phyloP scores from a whole-genome alignment of 2,797 vertebrate species.

The Prionace glauca region DNA sequence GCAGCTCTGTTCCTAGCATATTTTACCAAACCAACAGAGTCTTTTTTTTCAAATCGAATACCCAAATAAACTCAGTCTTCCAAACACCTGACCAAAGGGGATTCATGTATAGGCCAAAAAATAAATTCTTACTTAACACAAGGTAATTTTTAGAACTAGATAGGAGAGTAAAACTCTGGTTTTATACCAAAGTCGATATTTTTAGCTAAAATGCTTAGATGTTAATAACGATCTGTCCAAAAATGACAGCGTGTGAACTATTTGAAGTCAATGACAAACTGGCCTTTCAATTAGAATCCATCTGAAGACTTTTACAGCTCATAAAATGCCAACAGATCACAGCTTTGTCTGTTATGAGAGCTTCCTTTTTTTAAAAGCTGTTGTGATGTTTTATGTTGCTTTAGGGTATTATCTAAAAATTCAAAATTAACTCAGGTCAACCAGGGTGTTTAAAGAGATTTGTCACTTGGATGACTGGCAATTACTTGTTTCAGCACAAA shows the following conservation, averaged over 20 bases:
- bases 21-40: neutral
- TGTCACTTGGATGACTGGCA: neutral
- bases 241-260: neutral
- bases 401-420: neutral
- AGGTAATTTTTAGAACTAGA: neutral
- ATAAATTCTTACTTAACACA: neutral
- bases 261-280: constrained; percentile 15
- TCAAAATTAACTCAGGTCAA: neutral
- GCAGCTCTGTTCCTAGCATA: neutral
- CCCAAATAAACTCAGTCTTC: neutral
- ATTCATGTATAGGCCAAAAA: neutral
- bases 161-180: neutral
- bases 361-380: neutral
- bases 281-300: neutral
- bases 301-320: neutral
- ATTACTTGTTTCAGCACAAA: neutral
- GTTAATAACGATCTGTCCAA: neutral
- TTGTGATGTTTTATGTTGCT: neutral
- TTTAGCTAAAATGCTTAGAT: neutral
- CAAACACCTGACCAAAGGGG: neutral
- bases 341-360: neutral
- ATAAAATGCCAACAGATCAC: neutral
- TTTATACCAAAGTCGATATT: neutral
- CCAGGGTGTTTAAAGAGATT: neutral
- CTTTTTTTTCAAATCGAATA: neutral